Base-by-base conservation (phyloP, 53 echinoderm and acorn worm species). In the Antedon mediterranea region DNA sequence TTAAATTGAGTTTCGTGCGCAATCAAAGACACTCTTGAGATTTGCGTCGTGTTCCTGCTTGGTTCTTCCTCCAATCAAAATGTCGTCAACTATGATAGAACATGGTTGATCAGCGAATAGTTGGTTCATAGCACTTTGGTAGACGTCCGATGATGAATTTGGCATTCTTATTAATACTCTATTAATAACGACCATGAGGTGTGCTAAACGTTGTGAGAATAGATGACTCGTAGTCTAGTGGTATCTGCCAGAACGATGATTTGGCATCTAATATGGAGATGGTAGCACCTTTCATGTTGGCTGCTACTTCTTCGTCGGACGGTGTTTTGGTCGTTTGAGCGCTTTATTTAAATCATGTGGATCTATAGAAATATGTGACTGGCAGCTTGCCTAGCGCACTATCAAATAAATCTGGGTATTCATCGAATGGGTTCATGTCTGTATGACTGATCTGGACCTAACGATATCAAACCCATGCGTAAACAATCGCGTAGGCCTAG, bases 251-350 rank as follows among this genome's bases (percentile, higher is more conserved):
- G 31, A 87, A 84, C 1, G 74, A 43, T 18, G 57, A 33, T 74
- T 86, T 82, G 11, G 86, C 79, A 70, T 80, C 72, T 18, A 78
- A 71, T 33, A 71, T 57, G 11, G 79, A 34, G 28, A 73, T 41
- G 41, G 57, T 78, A 31, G 71, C 28, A n/a, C 73, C 76, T 3
- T 79, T 76, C 77, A 80, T 87, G n/a, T 80, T 71, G 71, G 87
- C 32, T n/a, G 87, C 83, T 9, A 80, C 84, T 32, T 81, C 77
- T 43, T 84, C 77, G 32, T 88, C 84, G 30, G 83, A 87, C 28
- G 42, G 23, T 28, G 37, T 71, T 73, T 82, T 13, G 84, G 84
- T 43, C 84, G 71, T 31, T 83, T 83, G 28, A 86, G 73, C 43
- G 82, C 86, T 28, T 43, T 13, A 32, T 78, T 86, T 8, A 82